Base-by-base conservation (phyloP, 2,113 vertebrate species). In the Galeopterus variegatus region DNA sequence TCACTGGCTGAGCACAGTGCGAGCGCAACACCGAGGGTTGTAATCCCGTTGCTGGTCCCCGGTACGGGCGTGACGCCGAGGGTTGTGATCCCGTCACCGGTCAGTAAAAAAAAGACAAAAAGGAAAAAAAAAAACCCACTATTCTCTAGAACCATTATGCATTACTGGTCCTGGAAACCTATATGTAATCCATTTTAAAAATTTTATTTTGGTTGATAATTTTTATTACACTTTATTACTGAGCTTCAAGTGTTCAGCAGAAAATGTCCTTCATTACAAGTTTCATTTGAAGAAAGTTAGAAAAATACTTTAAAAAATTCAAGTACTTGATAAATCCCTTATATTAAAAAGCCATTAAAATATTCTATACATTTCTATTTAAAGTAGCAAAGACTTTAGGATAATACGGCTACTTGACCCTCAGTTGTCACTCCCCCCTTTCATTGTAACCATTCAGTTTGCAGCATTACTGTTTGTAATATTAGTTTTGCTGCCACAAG, bases 321-420 rank as follows among this genome's bases (percentile, higher is more conserved):
- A 86, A 92, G 52, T 5, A 33, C 75, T 95, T 87, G 73, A 89
- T 81, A 90, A 92, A 90, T 75, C 24, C 23, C 7, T 93, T 76
- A n/a, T 62, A 93, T 94, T 70, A 76, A 89, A 95, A 95, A 82
- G 48, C 86, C 97, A 88, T 79, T 75, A 89, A 79, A 90, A 87
- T 62, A 1, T 76, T 95, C 62, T 75, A 85, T 95, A 93, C 83
- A 9, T 26, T 26, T 96, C 56, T 36, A 41, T 88, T 95, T 93
- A 11, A 97, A 95, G 69, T 88, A 76, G n/a, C 41, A 90, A 31
- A 86, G 15, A 60, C 33, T 72, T 96, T 85, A 64, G 41, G 73
- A 64, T 96, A 92, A 93, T 60, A 48, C 15, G 6, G 24, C 26
- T 69, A 8, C 76, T 72, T 93, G 81, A 67, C 60, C 48, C 62